phyloP scores from a whole-genome alignment of 1,140 invertebrate species.

The Orius insidiosus region DNA sequence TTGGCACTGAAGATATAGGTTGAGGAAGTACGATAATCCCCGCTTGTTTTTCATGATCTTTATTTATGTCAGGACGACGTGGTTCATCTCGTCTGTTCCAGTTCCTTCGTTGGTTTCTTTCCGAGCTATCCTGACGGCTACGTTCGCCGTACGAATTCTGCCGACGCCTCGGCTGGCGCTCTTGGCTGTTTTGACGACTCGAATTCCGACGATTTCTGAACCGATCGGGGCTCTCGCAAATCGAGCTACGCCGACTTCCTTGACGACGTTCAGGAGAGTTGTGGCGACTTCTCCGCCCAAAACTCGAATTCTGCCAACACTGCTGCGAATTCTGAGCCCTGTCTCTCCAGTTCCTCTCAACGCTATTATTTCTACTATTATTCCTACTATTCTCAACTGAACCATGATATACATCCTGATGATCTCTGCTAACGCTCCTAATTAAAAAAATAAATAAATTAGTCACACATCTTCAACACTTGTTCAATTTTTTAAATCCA shows the following conservation, averaged over 20 bases:
- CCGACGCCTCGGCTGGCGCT: neutral
- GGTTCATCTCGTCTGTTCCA: neutral
- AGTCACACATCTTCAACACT: neutral
- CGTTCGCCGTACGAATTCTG: constrained; percentile 4
- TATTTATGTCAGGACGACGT: too few relatives aligned
- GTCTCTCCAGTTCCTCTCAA: constrained; percentile 7
- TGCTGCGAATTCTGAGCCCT: neutral
- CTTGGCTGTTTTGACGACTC: too few relatives aligned
- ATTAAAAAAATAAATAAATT: neutral
- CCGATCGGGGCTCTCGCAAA: too few relatives aligned
- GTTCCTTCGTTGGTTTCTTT: neutral
- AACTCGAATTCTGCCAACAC: too few relatives aligned
- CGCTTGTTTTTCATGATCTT: neutral
- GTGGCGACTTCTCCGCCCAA: too few relatives aligned
- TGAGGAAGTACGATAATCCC: constrained; percentile 13
- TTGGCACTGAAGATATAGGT: neutral
- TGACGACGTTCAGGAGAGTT: constrained; percentile 1
- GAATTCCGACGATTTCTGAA: too few relatives aligned
- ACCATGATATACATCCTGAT: neutral
- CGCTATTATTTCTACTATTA: constrained; percentile 13
- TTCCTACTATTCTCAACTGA: constrained; percentile 11
- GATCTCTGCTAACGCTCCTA: constrained; percentile 8
- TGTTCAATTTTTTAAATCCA: too few relatives aligned
- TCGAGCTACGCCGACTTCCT: neutral
- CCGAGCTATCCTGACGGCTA: neutral